Evolutionary conservation across 2,113 vertebrate species (phyloP).

Genomic region (Entosphenus tridentatus): DNA sequence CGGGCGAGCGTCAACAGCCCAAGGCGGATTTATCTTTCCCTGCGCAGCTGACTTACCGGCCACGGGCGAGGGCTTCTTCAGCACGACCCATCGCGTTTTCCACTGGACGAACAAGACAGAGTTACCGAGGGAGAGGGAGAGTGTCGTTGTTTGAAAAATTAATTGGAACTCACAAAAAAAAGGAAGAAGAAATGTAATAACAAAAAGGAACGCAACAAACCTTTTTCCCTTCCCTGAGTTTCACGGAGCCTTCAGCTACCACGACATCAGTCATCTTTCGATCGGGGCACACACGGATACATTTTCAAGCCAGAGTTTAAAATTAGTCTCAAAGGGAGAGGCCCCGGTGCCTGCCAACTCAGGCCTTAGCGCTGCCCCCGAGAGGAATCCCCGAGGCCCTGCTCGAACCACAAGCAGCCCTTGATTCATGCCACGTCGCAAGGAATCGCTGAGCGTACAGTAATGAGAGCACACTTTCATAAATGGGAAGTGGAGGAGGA

Average conservation of each 20-base stretch:
- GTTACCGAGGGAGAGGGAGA: not conserved
- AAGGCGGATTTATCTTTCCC: too few relatives aligned
- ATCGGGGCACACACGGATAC: conserved; percentile 3
- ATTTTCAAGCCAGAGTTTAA: conserved; percentile 2
- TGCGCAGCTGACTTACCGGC: conserved; percentile 2
- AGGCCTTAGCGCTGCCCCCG: too few relatives aligned
- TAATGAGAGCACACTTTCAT: too few relatives aligned
- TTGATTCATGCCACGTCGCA: too few relatives aligned
- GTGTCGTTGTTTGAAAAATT: not conserved
- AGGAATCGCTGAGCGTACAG: too few relatives aligned
- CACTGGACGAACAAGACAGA: not conserved
- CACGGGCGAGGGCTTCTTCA: conserved; percentile 3
- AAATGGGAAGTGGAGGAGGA: too few relatives aligned
- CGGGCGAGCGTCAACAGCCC: too few relatives aligned
- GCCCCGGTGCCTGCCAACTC: too few relatives aligned
- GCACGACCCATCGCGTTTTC: conserved; percentile 5
- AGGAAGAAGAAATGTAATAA: not conserved
- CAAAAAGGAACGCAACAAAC: not conserved
- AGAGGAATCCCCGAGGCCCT: too few relatives aligned
- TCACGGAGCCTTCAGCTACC: conserved; percentile 3
- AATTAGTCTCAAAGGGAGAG: not conserved
- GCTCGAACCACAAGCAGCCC: too few relatives aligned
- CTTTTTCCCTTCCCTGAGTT: conserved; percentile 2
- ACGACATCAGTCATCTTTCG: conserved; percentile 6
- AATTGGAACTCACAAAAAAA: not conserved